Evolutionary conservation across 2,888 invertebrate species (phyloP).

Genomic region (Chironomus riparius): DNA sequence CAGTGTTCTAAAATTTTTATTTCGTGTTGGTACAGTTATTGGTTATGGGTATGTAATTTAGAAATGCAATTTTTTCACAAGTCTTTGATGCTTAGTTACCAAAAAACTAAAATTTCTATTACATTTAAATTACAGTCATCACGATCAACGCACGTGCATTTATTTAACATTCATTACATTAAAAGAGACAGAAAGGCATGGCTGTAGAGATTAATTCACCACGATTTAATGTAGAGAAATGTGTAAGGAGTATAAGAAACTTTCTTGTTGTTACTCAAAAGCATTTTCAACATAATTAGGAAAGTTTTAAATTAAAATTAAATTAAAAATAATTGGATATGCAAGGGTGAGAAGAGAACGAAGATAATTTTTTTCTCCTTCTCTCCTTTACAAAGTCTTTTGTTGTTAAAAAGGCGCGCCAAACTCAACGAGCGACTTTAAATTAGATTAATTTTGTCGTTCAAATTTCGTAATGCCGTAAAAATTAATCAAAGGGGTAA

Average conservation of each 20-base stretch:
- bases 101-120: too few relatives aligned
- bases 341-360: not conserved
- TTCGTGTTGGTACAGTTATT: too few relatives aligned
- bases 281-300: slow-evolving; percentile 24
- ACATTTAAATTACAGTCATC: too few relatives aligned
- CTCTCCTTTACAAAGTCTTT: not conserved
- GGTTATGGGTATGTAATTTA: too few relatives aligned
- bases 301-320: slow-evolving; percentile 24
- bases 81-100: too few relatives aligned
- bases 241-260: not conserved
- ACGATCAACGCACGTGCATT: too few relatives aligned
- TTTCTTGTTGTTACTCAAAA: not conserved
- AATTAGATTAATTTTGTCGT: slow-evolving; percentile 24
- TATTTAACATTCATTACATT: too few relatives aligned
- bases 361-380: not conserved
- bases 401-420: not conserved
- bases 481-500: slow-evolving; percentile 24
- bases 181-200: too few relatives aligned
- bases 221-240: too few relatives aligned
- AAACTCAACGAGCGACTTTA: not conserved
- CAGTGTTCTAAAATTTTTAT: too few relatives aligned
- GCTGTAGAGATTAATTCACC: too few relatives aligned
- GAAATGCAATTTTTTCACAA: too few relatives aligned
- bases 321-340: slow-evolving; percentile 26
- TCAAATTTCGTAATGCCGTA: slow-evolving; percentile 1